phyloP scores from a whole-genome alignment of 2,797 vertebrate genomes.

The Tragelaphus oryx region DNA sequence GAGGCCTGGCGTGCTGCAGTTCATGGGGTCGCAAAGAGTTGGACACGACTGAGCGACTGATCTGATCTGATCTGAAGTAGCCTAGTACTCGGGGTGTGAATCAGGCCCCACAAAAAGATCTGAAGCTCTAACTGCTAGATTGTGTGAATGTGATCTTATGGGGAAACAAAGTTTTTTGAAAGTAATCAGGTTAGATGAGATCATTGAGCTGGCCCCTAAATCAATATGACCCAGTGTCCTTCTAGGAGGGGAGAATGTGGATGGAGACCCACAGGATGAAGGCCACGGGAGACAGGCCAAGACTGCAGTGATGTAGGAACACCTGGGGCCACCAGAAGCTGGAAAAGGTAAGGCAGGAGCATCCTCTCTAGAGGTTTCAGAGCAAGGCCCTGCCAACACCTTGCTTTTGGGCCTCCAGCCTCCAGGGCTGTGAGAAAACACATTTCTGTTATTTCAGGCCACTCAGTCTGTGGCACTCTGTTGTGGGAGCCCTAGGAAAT shows the following conservation, averaged over 20 bases:
- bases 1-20: too few species aligned
- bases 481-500: not conserved
- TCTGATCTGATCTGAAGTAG: too few species aligned
- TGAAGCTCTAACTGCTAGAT: not conserved
- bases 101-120: not conserved
- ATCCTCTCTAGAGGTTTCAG: not conserved
- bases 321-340: not conserved
- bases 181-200: not conserved
- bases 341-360: not conserved
- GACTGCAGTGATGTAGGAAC: not conserved
- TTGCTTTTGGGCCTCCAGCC: not conserved
- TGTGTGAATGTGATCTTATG: not conserved
- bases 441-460: not conserved
- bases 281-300: not conserved
- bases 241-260: not conserved
- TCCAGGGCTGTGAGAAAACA: not conserved
- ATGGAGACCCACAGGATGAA: not conserved
- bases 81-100: not conserved
- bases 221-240: not conserved
- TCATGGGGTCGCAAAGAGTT: too few species aligned
- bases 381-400: not conserved
- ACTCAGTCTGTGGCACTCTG: not conserved
- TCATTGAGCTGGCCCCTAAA: not conserved
- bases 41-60: too few species aligned
- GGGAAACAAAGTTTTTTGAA: not conserved